These are phyloP conservation scores for Germaria angustata DNA, from an alignment of 2,888 invertebrate species.

Conservation along the genomic window DNA sequence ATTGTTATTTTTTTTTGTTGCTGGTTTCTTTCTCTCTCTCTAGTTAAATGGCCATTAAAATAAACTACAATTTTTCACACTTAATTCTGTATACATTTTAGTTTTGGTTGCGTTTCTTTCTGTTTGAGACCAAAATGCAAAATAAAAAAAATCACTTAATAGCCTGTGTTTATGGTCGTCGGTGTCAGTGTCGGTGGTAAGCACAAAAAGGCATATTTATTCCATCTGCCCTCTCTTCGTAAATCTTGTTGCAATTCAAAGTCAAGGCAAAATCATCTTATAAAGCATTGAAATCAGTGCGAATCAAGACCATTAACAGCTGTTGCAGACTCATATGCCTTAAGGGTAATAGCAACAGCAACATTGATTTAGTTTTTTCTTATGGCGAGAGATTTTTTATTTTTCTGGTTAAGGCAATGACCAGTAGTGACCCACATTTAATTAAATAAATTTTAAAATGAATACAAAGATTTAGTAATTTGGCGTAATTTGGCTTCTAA, in stretches of 20 bases:
- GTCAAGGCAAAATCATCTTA: conserved; percentile 68
- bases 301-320: conserved; percentile 61
- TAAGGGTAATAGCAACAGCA: conserved; percentile 26
- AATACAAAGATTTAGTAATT: conserved; percentile 10
- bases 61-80: conserved; percentile 64
- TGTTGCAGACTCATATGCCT: conserved; percentile 51
- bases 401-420: conserved; percentile 56
- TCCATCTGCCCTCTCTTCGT: neutral
- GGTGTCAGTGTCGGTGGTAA: conserved; percentile 32
- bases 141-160: conserved; percentile 29
- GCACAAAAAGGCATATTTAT: neutral
- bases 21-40: neutral
- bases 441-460: conserved; percentile 26
- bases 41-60: conserved; percentile 57
- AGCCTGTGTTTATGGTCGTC: conserved; percentile 34
- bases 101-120: conserved; percentile 46
- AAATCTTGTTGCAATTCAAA: conserved; percentile 60
- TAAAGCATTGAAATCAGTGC: conserved; percentile 65
- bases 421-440: conserved; percentile 67
- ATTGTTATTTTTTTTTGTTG: conserved; percentile 17
- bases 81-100: conserved; percentile 26
- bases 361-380: neutral
- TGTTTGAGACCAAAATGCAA: conserved; percentile 45
- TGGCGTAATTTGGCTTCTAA: neutral
- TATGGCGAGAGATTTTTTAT: neutral